Evolutionary conservation across 2,113 vertebrate genomes (phyloP), one percentile per base, ranked within the genome.

Genomic region (Cephalopholis sonnerati): DNA sequence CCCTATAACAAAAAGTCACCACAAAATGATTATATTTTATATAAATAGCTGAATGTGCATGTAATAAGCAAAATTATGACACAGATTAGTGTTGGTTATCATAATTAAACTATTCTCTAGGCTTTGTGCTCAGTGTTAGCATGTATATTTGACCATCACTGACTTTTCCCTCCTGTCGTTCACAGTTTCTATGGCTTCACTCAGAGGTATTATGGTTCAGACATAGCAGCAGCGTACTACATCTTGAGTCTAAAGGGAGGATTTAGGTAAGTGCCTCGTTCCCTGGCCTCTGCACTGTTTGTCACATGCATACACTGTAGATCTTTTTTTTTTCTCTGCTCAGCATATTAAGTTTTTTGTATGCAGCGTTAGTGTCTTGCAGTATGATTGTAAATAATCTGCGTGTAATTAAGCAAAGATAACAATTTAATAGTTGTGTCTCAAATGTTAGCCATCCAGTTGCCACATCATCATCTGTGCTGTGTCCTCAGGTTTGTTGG

Each of bases 221-320:
- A 96, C 4, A 3, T 94, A 1, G 94, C 92, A 10, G 89, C 95
- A 1, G 96, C 96, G 0, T 87, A 88, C 85, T 97, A 92, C 74
- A 39, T 95, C 79, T 81, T 97, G 82, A 88, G 80, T 67, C 82
- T 95, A 17, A 93, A 90, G 9, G 97, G 97, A 48, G 81, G 93
- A 3, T 94, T 97, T 83, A 95, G 96, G 97, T 98, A 94, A 48
- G 86, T 79, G 77, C 0, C 17, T 53, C 7, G 1, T 84, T 41
- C 5, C 18, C 9, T 32, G 17, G 6, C 48, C 0, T 29, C 41
- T 29, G 6, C 57, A 24, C 4, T 12, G 3, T 62, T 74, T 77
- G 8, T 18, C 70, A 17, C 6, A 44, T 17, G 2, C n/a, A 53
- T 29, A 20, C n/a, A 53, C 15, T 25, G 1, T 12, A 44, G 46